Conservation (phyloP, 2,113 vertebrate species). For the Nymphicus hollandicus region DNA sequence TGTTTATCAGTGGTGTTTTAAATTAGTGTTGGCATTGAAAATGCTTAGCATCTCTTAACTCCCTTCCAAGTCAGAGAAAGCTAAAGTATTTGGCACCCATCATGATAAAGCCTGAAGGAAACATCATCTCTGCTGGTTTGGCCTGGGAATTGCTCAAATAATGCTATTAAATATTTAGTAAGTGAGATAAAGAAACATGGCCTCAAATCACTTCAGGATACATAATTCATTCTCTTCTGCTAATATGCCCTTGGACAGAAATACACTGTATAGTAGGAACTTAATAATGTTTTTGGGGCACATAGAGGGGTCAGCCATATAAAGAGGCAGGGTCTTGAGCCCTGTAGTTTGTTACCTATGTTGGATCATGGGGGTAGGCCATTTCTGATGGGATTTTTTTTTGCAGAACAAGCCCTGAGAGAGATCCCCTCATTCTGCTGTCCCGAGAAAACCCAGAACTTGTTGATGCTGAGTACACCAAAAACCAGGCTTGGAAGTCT, state of each 20-base stretch:
- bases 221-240: not conserved
- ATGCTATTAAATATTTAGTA: not conserved
- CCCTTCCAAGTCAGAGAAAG: not conserved
- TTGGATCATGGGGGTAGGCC: not conserved
- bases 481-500: slow-evolving; percentile 99
- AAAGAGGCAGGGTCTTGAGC: not conserved
- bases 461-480: slow-evolving; percentile 95
- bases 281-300: not conserved
- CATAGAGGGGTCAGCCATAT: not conserved
- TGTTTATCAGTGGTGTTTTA: not conserved
- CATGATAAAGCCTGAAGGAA: not conserved
- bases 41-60: not conserved
- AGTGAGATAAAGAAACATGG: not conserved
- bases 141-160: slow-evolving; percentile 6
- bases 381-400: slow-evolving; percentile 16
- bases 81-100: not conserved
- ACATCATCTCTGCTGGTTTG: not conserved
- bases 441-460: slow-evolving; percentile 89
- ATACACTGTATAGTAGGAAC: not conserved
- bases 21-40: not conserved
- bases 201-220: not conserved
- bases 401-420: slow-evolving; percentile 91
- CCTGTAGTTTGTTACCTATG: not conserved
- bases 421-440: slow-evolving; percentile 93
- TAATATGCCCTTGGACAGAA: not conserved